Percentiles rank a stretch among this genome's conserved stretches.
These are phyloP conservation scores for Meles meles DNA, from an alignment of 2,113 vertebrate genomes.

Conservation along the genomic window DNA sequence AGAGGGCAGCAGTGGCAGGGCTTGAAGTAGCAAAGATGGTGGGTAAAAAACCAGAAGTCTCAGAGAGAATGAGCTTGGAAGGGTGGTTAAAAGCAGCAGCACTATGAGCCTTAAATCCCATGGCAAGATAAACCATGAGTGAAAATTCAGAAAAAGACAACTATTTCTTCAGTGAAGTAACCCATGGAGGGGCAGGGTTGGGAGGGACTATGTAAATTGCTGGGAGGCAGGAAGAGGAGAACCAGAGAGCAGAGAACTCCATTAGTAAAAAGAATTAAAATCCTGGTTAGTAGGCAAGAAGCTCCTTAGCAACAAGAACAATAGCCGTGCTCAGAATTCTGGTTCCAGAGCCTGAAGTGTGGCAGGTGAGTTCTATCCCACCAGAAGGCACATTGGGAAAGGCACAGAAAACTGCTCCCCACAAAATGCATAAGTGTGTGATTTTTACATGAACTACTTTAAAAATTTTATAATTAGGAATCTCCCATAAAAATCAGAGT, in stretches of 20 bases:
- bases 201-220: neutral
- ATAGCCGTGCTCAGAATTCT: neutral
- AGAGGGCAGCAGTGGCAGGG: neutral
- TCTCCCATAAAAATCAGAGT: neutral
- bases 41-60: neutral
- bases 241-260: neutral
- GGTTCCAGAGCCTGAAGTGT: neutral
- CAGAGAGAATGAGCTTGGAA: neutral
- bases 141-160: neutral
- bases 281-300: too few relatives aligned
- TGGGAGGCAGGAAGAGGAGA: neutral
- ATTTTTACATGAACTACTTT: neutral
- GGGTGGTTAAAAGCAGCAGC: neutral
- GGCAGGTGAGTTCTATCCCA: fast-evolving
- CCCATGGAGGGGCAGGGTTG: too few relatives aligned
- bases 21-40: neutral
- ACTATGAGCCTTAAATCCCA: neutral
- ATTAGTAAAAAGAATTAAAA: neutral
- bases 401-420: neutral
- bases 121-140: neutral
- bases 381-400: neutral
- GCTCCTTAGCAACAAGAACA: neutral
- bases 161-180: neutral
- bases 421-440: neutral
- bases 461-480: neutral